Conservation (phyloP, 2,113 vertebrate genomes). For the Octodon degus region DNA sequence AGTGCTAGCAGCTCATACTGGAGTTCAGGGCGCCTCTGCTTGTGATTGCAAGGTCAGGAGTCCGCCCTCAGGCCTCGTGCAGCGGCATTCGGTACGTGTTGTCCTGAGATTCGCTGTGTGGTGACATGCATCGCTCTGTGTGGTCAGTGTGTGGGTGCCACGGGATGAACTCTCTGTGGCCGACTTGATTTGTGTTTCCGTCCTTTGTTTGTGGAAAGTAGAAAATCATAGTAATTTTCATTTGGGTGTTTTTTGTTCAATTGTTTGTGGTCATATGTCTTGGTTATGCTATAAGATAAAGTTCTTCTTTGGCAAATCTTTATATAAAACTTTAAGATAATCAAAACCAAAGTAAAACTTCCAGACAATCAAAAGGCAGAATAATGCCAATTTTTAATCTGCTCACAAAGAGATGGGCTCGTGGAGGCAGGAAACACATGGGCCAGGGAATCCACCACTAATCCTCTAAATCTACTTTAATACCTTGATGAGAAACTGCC, state of each 20-base stretch:
- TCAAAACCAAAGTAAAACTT: constrained; percentile 23
- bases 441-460: background rate
- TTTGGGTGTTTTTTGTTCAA: constrained; percentile 5
- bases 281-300: background rate
- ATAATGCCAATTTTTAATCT: background rate
- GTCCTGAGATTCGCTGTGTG: background rate
- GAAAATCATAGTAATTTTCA: background rate
- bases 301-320: background rate
- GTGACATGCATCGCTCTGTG: background rate
- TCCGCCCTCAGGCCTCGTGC: background rate
- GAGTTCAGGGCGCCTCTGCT: background rate
- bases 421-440: background rate
- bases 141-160: background rate
- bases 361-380: background rate
- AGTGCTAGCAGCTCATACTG: background rate
- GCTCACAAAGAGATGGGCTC: background rate
- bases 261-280: background rate
- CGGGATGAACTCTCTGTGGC: background rate
- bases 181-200: constrained; percentile 36
- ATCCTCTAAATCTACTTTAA: constrained; percentile 24
- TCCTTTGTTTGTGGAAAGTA: constrained; percentile 6
- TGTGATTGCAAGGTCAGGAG: constrained; percentile 17
- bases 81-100: background rate
- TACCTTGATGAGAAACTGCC: constrained; percentile 45
- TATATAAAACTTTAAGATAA: constrained; percentile 47